Percentiles rank a stretch among this genome's conserved stretches.
Conservation (phyloP, 2,113 vertebrate genomes). For the Prionailurus bengalensis region DNA sequence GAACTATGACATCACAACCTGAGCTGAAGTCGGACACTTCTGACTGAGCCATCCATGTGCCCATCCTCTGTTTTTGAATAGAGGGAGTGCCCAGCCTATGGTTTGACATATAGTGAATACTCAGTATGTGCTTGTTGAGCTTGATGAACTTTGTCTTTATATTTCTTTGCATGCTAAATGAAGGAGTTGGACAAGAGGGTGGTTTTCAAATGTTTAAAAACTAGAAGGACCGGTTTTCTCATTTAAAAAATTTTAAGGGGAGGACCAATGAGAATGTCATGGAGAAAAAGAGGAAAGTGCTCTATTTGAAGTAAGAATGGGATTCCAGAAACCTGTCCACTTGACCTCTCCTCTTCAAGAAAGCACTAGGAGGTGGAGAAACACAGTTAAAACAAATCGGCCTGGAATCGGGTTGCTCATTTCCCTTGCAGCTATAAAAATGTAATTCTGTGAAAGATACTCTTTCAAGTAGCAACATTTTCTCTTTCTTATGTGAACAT, state of each 20-base stretch:
- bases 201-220: conserved; percentile 24
- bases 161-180: background rate
- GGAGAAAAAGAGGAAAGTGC: background rate
- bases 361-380: background rate
- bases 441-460: conserved; percentile 14
- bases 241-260: background rate
- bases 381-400: background rate
- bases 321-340: background rate
- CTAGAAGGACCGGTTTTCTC: background rate
- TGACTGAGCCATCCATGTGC: too few species aligned
- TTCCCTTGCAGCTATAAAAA: background rate
- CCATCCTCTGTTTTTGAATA: conserved; percentile 11
- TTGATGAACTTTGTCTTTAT: background rate
- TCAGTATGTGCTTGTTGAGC: background rate
- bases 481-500: background rate
- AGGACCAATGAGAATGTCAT: background rate
- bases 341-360: background rate
- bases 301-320: background rate
- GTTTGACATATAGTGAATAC: background rate
- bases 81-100: background rate
- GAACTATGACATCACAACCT: too few species aligned
- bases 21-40: too few species aligned
- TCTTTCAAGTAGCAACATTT: background rate
- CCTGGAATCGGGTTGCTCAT: background rate
- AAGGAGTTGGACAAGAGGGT: background rate